Base-by-base conservation (phyloP, 2,797 vertebrate genomes). In the Fistularia tabacaria region DNA sequence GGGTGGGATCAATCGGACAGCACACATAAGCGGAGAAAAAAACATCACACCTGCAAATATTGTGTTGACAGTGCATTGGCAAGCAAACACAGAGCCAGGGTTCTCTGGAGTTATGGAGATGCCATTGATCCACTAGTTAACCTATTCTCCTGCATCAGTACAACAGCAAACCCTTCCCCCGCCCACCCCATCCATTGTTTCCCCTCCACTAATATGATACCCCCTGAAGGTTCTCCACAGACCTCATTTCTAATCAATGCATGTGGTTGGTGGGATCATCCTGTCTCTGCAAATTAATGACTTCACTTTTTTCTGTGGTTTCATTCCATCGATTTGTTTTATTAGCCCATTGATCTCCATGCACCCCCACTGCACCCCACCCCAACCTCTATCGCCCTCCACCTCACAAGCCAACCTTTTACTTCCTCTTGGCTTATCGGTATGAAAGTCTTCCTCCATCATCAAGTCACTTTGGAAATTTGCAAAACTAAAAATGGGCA, bases 231-330 rank as follows among this genome's bases (percentile, higher is more conserved):
- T 83, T 83, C 74, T 76, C 76, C 79, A 73, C 79, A 85, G 79
- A 79, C 85, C 86, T 84, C 78, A 69, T 84, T 82, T 79, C 85
- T 83, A 87, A 89, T 89, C 86, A 86, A 89, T 86, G 84, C 80
- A 70, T 89, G 85, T 85, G 83, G 87, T 88, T 86, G 86, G 83
- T 85, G 84, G 87, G 82, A 86, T 87, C 88, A 87, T 87, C 86
- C 87, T 87, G 88, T 89, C 88, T 87, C 77, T 83, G 83, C 84
- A 89, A 90, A 91, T 89, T 79, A 91, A 90, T 89, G 87, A 88
- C 83, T 88, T 90, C 88, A 88, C 84, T 89, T 88, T 90, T 89
- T 89, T 82, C 83, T 80, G 83, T 83, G 81, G 84, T 89, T 90
- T 89, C 86, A 76, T 88, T 72, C 71, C 64, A 89, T 90, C 71